A percentile compares a stretch with the other conserved stretches of the same genome.
Conservation (phyloP, 2,888 invertebrate species). For the Drosophila limbata region DNA sequence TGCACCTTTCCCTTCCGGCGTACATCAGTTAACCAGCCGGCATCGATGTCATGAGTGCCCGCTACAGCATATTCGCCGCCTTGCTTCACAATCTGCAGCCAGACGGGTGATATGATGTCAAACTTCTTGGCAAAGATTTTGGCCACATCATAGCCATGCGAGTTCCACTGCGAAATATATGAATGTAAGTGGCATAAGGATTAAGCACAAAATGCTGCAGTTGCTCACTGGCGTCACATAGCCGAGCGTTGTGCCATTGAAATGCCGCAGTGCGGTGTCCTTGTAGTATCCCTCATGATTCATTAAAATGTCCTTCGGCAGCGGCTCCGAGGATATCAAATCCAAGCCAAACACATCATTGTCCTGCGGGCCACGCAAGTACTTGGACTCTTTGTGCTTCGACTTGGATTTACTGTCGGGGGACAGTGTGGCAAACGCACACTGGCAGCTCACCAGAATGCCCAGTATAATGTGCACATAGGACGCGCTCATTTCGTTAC, state of each 20-base stretch:
- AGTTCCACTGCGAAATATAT: constrained; percentile 92
- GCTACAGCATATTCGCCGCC: constrained; percentile 89
- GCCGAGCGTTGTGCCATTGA: constrained; percentile 92
- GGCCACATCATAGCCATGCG: constrained; percentile 96
- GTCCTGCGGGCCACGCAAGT: constrained; percentile 87
- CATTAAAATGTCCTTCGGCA: constrained; percentile 90
- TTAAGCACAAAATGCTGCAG: not conserved
- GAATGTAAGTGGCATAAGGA: not conserved
- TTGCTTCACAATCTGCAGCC: constrained; percentile 93
- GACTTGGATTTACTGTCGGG: constrained; percentile 70
- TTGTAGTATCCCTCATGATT: constrained; percentile 92
- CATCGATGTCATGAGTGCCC: constrained; percentile 93
- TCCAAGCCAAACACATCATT: constrained; percentile 90
- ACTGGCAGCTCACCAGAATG: constrained; percentile 38
- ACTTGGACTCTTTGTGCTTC: constrained; percentile 75
- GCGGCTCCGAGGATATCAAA: constrained; percentile 89
- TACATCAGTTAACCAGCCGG: constrained; percentile 92
- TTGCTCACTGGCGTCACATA: constrained; percentile 94
- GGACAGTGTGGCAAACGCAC: constrained; percentile 72
- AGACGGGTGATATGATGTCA: constrained; percentile 96
- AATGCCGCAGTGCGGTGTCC: constrained; percentile 88
- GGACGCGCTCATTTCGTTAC: constrained; percentile 43
- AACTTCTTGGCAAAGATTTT: constrained; percentile 96
- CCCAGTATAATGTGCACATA: constrained; percentile 22
- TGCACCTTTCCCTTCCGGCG: constrained; percentile 85